These are phyloP conservation scores for Parus major DNA, from an alignment of 2,113 vertebrate species.

Conservation along the genomic window DNA sequence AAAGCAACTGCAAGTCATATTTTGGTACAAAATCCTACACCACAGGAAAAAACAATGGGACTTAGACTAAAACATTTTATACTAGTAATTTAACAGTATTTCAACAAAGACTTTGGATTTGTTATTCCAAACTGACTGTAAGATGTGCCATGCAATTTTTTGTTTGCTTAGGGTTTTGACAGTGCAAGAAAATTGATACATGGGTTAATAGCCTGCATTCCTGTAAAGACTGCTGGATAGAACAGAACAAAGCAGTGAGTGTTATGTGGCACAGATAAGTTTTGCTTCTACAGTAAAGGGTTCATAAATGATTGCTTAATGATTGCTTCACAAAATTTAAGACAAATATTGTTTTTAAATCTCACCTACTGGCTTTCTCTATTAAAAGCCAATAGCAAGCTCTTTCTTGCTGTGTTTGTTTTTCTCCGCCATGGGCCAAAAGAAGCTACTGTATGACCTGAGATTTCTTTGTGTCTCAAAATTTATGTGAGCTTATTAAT, in stretches of 20 bases:
- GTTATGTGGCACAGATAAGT: accelerated
- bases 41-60: background rate
- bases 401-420: background rate
- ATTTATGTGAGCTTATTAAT: conserved; percentile 54
- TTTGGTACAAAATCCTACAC: background rate
- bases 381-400: background rate
- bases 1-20: background rate
- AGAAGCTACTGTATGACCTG: background rate
- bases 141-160: background rate
- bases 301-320: background rate
- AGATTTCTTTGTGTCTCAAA: background rate
- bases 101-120: background rate
- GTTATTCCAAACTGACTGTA: background rate
- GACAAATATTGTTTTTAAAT: background rate
- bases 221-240: background rate
- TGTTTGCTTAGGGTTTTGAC: background rate
- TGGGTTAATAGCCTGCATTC: background rate
- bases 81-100: background rate
- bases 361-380: background rate
- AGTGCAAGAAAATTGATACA: background rate
- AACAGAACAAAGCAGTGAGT: accelerated
- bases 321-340: background rate
- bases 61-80: background rate
- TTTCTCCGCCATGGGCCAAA: background rate
- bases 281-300: background rate